A percentile compares a stretch with the other conserved stretches of the same genome.
These are phyloP conservation scores for Aulostomus chinensis DNA, from an alignment of 2,797 vertebrate genomes.

Conservation along the genomic window DNA sequence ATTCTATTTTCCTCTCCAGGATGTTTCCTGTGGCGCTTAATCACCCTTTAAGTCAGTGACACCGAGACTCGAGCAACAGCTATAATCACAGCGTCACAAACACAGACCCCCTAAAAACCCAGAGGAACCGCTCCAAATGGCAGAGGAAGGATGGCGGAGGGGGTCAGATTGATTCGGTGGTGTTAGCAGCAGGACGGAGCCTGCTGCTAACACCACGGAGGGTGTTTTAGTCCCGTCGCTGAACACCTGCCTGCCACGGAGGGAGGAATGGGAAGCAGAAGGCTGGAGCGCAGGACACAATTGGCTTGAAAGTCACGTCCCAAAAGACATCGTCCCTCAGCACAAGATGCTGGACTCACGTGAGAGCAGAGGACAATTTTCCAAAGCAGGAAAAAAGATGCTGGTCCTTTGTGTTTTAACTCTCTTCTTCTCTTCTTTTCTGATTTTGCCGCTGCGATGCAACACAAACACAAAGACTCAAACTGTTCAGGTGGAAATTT, in stretches of 20 bases:
- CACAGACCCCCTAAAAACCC: conserved; percentile 36
- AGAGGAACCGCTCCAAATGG: conserved; percentile 42
- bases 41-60: conserved; percentile 57
- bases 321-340: conserved; percentile 8
- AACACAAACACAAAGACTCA: conserved; percentile 18
- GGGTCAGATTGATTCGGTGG: conserved; percentile 54
- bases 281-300: conserved; percentile 43
- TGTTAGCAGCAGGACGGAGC: conserved; percentile 50
- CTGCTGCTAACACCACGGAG: conserved; percentile 2
- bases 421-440: neutral
- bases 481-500: conserved; percentile 24
- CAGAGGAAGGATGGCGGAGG: conserved; percentile 48
- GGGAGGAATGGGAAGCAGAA: conserved; percentile 59
- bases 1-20: conserved; percentile 61
- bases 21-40: conserved; percentile 58
- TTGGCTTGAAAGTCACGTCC: conserved; percentile 35
- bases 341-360: conserved; percentile 17
- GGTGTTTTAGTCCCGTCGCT: conserved; percentile 34
- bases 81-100: conserved; percentile 58
- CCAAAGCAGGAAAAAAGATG: neutral
- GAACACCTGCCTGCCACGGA: conserved; percentile 57
- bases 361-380: conserved; percentile 9
- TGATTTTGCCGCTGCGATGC: too few relatives aligned
- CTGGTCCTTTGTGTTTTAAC: neutral
- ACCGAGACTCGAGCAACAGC: conserved; percentile 41